These are phyloP conservation scores for Heloderma charlesbogerti DNA, from an alignment of 2,113 vertebrate genomes.

Conservation along the genomic window DNA sequence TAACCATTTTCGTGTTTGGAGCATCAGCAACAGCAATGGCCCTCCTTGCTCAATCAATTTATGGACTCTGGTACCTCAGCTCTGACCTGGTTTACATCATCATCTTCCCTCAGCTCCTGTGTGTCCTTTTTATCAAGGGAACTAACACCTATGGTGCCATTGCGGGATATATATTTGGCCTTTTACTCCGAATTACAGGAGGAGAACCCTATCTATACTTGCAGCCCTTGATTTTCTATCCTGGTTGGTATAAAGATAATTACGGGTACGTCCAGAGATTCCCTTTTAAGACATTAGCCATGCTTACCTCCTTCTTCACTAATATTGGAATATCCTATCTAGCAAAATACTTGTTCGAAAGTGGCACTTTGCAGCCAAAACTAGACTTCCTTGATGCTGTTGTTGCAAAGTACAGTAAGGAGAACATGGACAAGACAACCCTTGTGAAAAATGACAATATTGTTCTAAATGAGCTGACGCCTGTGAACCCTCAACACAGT, in stretches of 20 bases:
- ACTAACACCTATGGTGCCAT: slow-evolving; percentile 96
- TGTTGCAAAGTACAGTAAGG: slow-evolving; percentile 92
- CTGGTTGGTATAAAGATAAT: slow-evolving; percentile 84
- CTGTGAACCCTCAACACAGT: slow-evolving; percentile 86
- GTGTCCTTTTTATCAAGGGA: slow-evolving; percentile 94
- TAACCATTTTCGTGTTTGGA: slow-evolving; percentile 93
- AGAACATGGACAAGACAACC: slow-evolving; percentile 97
- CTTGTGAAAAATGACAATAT: slow-evolving; percentile 94
- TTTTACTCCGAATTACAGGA: slow-evolving; percentile 91
- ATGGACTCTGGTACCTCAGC: slow-evolving; percentile 97
- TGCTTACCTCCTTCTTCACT: slow-evolving; percentile 90
- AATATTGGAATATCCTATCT: slow-evolving; percentile 90
- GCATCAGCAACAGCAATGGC: slow-evolving; percentile 95
- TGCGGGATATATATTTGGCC: slow-evolving; percentile 89
- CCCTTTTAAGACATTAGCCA: slow-evolving; percentile 93
- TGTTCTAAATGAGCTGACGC: slow-evolving; percentile 90
- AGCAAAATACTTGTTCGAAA: slow-evolving; percentile 95
- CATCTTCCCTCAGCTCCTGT: slow-evolving; percentile 96
- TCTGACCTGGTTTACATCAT: slow-evolving; percentile 97
- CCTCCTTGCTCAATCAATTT: slow-evolving; percentile 91
- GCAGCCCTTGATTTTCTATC: slow-evolving; percentile 93
- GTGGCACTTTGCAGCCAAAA: slow-evolving; percentile 91
- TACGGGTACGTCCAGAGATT: slow-evolving; percentile 90
- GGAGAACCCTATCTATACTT: slow-evolving; percentile 94
- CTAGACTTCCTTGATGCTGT: slow-evolving; percentile 94